Evolutionary conservation across 2,797 vertebrate species (phyloP).

Genomic region (Spinibarbus caldwelli): DNA sequence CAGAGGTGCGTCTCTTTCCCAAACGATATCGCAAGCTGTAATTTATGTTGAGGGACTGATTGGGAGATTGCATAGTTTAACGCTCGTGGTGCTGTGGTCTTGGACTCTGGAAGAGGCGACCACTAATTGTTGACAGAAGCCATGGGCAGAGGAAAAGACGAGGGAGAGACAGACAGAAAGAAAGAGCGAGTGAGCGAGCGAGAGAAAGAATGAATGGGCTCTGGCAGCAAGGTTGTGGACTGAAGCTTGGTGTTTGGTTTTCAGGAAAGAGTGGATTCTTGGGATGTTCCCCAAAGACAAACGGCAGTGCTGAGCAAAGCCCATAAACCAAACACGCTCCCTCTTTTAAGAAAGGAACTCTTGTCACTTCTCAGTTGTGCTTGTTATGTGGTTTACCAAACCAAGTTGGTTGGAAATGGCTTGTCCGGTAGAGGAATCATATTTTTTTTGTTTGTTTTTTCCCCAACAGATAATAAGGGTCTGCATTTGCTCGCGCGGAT

Average conservation of each 20-base stretch:
- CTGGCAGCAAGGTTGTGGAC: slow-evolving; percentile 52
- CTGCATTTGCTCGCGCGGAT: slow-evolving; percentile 70
- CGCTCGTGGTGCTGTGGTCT: slow-evolving; percentile 68
- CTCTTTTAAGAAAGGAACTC: slow-evolving; percentile 73
- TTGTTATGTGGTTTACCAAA: slow-evolving; percentile 77
- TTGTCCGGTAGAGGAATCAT: slow-evolving; percentile 68
- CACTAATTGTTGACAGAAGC: slow-evolving; percentile 81
- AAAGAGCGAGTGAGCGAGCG: neutral
- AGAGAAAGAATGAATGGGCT: slow-evolving; percentile 52
- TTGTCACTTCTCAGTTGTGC: slow-evolving; percentile 76
- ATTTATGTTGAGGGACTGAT: slow-evolving; percentile 58
- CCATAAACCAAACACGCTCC: slow-evolving; percentile 65
- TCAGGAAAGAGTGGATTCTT: slow-evolving; percentile 65
- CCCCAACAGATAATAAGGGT: slow-evolving; percentile 65
- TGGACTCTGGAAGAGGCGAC: slow-evolving; percentile 75
- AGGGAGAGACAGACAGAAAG: slow-evolving; percentile 67
- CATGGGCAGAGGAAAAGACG: slow-evolving; percentile 70
- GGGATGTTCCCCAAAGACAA: slow-evolving; percentile 69
- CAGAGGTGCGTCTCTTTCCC: slow-evolving; percentile 37
- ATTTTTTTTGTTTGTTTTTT: slow-evolving; percentile 63
- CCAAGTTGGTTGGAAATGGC: slow-evolving; percentile 71
- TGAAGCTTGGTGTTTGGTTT: slow-evolving; percentile 53
- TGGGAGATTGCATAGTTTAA: slow-evolving; percentile 63
- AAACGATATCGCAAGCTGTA: slow-evolving; percentile 48
- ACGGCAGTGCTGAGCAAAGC: slow-evolving; percentile 56